Percentiles rank a stretch among this genome's conserved stretches.
phyloP scores from a whole-genome alignment of 2,888 invertebrate genomes.

The Hyppa rectilinea region DNA sequence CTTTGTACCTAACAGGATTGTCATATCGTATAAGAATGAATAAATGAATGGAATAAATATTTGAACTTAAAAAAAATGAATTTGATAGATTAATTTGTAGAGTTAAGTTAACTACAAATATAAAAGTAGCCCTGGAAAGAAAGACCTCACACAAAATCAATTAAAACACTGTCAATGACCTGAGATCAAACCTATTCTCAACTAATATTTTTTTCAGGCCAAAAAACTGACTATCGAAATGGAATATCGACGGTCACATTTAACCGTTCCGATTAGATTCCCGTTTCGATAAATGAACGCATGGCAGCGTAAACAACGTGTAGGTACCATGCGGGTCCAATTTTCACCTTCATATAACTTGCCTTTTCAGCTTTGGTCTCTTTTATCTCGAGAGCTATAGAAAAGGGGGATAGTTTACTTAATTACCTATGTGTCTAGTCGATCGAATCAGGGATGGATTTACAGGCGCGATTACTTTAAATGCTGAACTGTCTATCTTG shows the following conservation, averaged over 20 bases:
- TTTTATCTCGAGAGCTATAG: constrained; percentile 46
- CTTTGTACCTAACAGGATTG: too few species aligned
- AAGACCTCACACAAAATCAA: neutral
- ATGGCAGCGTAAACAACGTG: constrained; percentile 50
- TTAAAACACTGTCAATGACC: constrained; percentile 3
- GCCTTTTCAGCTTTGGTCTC: constrained; percentile 32
- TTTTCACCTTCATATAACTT: constrained; percentile 48
- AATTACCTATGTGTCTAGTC: constrained; percentile 34
- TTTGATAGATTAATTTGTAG: neutral
- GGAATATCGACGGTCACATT: constrained; percentile 34
- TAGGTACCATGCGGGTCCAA: constrained; percentile 45
- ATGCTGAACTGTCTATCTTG: neutral
- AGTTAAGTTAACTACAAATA: neutral
- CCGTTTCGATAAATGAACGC: constrained; percentile 46
- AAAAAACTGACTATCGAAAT: constrained; percentile 34
- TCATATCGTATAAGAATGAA: too few species aligned
- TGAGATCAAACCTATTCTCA: neutral
- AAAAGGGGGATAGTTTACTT: constrained; percentile 20
- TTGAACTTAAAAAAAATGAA: neutral
- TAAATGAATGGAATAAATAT: too few species aligned
- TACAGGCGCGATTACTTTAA: neutral
- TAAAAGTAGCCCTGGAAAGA: neutral
- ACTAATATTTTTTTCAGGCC: constrained; percentile 5
- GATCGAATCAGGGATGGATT: neutral
- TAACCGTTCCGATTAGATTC: constrained; percentile 47